These are phyloP conservation scores for Craniophora ligustri DNA, from an alignment of 2,888 invertebrate species.

Conservation along the genomic window DNA sequence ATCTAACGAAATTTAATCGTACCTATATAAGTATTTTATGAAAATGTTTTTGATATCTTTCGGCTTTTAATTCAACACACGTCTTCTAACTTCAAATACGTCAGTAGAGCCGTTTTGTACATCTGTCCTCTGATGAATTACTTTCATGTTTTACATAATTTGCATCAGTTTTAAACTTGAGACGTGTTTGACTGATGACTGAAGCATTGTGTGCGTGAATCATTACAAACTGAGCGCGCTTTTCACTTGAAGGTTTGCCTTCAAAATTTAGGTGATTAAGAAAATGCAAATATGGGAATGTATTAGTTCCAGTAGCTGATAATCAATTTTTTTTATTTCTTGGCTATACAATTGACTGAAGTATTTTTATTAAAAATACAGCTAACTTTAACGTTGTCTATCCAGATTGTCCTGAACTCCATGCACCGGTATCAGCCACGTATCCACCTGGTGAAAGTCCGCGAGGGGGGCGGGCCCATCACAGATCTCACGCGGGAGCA, in stretches of 20 bases:
- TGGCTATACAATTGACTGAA: no score
- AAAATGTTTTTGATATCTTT: no score
- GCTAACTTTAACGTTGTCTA: conserved; percentile 43
- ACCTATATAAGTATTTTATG: no score
- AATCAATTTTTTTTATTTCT: no score
- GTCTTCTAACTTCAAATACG: neutral
- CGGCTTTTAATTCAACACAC: conserved; percentile 15
- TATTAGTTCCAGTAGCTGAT: no score
- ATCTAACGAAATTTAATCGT: no score
- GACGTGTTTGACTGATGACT: conserved; percentile 31
- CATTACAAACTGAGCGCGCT: conserved; percentile 4
- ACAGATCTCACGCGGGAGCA: conserved; percentile 96
- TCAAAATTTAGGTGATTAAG: neutral
- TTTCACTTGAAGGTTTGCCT: neutral
- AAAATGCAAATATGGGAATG: no score
- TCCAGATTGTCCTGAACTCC: conserved; percentile 99
- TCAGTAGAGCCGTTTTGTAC: conserved; percentile 47
- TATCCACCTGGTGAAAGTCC: conserved; percentile 96
- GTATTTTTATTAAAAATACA: neutral
- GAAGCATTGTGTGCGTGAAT: conserved; percentile 11
- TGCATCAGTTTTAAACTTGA: conserved; percentile 33
- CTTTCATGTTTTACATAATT: conserved; percentile 59
- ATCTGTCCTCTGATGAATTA: conserved; percentile 61
- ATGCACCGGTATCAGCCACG: conserved; percentile 99
- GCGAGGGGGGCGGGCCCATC: conserved; percentile 90